A percentile compares a stretch with the other conserved stretches of the same genome.
These are phyloP conservation scores for Periophthalmodon schlosseri DNA, from an alignment of 2,113 vertebrate species.

Conservation along the genomic window DNA sequence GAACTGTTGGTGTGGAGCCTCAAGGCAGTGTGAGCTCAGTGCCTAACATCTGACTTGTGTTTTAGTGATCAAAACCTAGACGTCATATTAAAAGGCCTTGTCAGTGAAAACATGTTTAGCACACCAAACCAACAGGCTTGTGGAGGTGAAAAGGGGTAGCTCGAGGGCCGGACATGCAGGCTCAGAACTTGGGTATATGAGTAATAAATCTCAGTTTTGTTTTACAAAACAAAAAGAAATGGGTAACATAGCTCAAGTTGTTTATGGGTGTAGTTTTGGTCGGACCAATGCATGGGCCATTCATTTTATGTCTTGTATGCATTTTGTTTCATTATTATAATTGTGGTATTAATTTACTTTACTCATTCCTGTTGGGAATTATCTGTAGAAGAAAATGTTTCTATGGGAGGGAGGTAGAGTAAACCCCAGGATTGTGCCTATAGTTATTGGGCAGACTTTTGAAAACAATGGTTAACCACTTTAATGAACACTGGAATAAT, in stretches of 20 bases:
- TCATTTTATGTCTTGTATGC: not conserved
- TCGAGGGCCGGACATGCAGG: not conserved
- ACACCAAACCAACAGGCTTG: conserved; percentile 46
- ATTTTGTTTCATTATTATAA: not conserved
- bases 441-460: not conserved
- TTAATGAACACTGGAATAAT: too few species aligned
- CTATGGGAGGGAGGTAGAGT: not conserved
- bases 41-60: conserved; percentile 74
- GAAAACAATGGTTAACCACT: too few species aligned
- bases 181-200: conserved; percentile 34
- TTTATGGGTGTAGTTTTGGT: not conserved
- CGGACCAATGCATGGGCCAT: not conserved
- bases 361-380: not conserved
- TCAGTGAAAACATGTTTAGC: conserved; percentile 68
- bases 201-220: conserved; percentile 12
- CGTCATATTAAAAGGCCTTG: conserved; percentile 69
- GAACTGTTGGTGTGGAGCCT: conserved; percentile 72
- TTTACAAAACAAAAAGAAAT: conserved; percentile 26
- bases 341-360: not conserved
- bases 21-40: conserved; percentile 75
- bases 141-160: conserved; percentile 52
- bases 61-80: conserved; percentile 71
- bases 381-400: not conserved
- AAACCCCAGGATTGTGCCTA: not conserved
- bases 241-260: not conserved